Percentiles rank a stretch among this genome's conserved stretches.
Conservation (phyloP, 1,140 invertebrate species). For the Orius laevigatus region DNA sequence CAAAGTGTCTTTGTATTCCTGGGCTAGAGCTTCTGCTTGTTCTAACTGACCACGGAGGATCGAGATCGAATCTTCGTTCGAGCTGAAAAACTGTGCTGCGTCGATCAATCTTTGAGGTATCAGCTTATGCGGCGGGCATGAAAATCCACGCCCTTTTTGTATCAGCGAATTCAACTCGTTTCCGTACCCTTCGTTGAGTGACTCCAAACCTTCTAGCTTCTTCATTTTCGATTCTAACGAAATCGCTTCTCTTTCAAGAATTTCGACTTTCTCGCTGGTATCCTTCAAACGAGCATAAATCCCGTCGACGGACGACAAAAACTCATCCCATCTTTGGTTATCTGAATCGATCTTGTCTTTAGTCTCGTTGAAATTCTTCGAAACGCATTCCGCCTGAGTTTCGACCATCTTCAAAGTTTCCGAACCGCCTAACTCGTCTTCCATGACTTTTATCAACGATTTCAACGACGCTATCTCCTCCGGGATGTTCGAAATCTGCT, state of each 20-base stretch:
- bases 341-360: too few relatives aligned
- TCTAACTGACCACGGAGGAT: constrained; percentile 54
- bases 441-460: too few relatives aligned
- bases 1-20: constrained; percentile 73
- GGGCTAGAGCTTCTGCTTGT: constrained; percentile 51
- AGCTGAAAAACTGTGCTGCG: not conserved
- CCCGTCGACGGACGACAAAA: too few relatives aligned
- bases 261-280: too few relatives aligned
- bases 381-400: too few relatives aligned
- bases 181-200: constrained; percentile 10
- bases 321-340: too few relatives aligned
- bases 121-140: constrained; percentile 29
- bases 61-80: constrained; percentile 25
- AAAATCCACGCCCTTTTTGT: not conserved
- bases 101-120: not conserved
- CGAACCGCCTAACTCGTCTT: too few relatives aligned
- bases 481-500: constrained; percentile 33
- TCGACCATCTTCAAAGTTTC: too few relatives aligned
- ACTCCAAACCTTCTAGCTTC: constrained; percentile 19
- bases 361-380: too few relatives aligned
- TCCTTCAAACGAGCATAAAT: too few relatives aligned
- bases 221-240: too few relatives aligned
- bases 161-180: constrained; percentile 16
- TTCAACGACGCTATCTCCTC: constrained; percentile 31
- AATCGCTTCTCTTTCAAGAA: too few relatives aligned